A percentile compares a stretch with the other conserved stretches of the same genome.
Conservation (phyloP, 2,113 vertebrate species). For the Pampusana beccarii region DNA sequence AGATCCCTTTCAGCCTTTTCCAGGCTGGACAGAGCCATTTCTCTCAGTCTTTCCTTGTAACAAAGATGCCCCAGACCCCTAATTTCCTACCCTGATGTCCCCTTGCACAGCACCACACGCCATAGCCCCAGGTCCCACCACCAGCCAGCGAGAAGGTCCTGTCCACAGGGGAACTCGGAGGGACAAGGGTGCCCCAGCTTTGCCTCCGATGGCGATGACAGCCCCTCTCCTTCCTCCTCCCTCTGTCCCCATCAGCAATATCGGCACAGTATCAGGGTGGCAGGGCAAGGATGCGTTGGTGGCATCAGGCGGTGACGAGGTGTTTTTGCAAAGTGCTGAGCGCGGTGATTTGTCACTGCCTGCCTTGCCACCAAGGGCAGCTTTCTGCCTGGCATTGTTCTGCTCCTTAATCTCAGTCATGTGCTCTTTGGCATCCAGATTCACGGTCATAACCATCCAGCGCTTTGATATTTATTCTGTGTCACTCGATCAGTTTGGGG, state of each 20-base stretch:
- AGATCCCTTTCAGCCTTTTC: too few species aligned
- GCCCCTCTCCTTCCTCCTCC: background rate
- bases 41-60: too few species aligned
- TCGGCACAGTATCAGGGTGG: accelerated
- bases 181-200: background rate
- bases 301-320: background rate
- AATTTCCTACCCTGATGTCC: background rate
- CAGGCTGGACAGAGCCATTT: too few species aligned
- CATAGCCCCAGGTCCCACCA: background rate
- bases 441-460: background rate
- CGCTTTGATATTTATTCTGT: background rate
- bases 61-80: too few species aligned
- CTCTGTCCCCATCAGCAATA: accelerated
- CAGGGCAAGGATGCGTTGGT: accelerated
- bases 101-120: background rate
- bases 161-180: accelerated
- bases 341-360: accelerated
- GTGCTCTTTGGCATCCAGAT: constrained; percentile 28
- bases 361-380: background rate
- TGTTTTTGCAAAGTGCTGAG: background rate
- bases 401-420: background rate
- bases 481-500: background rate
- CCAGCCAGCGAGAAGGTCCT: background rate
- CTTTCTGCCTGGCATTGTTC: constrained; percentile 53
- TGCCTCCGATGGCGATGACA: background rate